These are phyloP conservation scores for Agrochola macilenta DNA, from an alignment of 2,888 invertebrate genomes.

Conservation along the genomic window DNA sequence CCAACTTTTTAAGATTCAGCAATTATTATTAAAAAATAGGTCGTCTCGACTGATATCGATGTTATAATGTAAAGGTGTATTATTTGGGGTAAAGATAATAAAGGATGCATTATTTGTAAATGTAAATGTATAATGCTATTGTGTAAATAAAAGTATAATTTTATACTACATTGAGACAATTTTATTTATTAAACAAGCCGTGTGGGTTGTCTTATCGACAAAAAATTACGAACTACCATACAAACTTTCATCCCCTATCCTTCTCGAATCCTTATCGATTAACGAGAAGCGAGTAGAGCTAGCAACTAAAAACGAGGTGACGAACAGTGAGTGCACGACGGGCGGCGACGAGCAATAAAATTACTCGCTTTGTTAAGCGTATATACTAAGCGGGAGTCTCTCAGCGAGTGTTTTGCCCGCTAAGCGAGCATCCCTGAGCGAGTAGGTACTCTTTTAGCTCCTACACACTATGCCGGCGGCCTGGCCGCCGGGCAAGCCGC, in stretches of 20 bases:
- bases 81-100: too few species aligned
- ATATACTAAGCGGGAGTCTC: too few species aligned
- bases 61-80: not conserved
- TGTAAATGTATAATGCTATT: conserved; percentile 8
- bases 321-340: too few species aligned
- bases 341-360: too few species aligned
- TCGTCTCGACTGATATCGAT: conserved; percentile 31
- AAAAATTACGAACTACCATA: not conserved
- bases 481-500: too few species aligned
- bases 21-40: not conserved
- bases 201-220: not conserved
- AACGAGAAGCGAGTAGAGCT: too few species aligned
- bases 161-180: conserved; percentile 32
- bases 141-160: conserved; percentile 57
- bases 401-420: not conserved
- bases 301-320: too few species aligned
- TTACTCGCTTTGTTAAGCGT: too few species aligned
- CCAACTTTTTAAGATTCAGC: not conserved
- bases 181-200: conserved; percentile 18
- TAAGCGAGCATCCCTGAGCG: not conserved
- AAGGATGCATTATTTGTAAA: too few species aligned
- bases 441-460: too few species aligned
- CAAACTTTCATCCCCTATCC: not conserved
- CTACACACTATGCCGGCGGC: too few species aligned
- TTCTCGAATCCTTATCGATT: too few species aligned